phyloP scores from a whole-genome alignment of 2,797 vertebrate genomes.

The Amazonetta brasiliensis region DNA sequence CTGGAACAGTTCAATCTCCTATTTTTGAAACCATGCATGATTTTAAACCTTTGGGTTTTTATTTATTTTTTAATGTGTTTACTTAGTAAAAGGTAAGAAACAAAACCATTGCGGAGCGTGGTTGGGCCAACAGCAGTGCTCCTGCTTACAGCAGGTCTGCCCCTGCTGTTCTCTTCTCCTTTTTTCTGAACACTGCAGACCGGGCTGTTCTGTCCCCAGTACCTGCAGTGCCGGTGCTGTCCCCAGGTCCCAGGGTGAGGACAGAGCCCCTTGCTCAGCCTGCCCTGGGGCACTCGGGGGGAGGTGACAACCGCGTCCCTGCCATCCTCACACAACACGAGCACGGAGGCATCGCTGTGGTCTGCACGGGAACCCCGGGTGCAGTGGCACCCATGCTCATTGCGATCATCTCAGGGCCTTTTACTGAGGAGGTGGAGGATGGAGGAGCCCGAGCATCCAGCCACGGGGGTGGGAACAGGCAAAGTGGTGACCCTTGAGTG shows the following conservation, averaged over 20 bases:
- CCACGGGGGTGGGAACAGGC: rapidly evolving
- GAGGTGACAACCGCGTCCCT: neutral
- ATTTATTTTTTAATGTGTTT: neutral
- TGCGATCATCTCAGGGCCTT: neutral
- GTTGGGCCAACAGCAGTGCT: neutral
- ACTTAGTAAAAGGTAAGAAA: neutral
- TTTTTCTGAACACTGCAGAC: neutral
- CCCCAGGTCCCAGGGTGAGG: rapidly evolving
- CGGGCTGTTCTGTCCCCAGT: rapidly evolving
- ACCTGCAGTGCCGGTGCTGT: neutral
- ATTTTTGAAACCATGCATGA: rapidly evolving
- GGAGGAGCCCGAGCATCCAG: neutral
- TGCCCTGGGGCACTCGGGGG: neutral
- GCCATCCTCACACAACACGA: neutral
- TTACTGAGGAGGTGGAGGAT: neutral
- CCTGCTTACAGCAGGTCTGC: neutral
- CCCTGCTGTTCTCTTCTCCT: neutral
- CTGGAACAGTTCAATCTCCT: rapidly evolving
- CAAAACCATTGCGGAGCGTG: no score
- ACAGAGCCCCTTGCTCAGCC: neutral
- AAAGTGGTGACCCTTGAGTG: neutral
- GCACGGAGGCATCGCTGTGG: neutral
- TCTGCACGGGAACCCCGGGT: neutral
- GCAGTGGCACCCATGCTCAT: rapidly evolving
- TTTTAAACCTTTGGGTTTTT: neutral